Evolutionary conservation across 2,113 vertebrate genomes (phyloP), one percentile per base, ranked within the genome.

Genomic region (Tyrannus savana): DNA sequence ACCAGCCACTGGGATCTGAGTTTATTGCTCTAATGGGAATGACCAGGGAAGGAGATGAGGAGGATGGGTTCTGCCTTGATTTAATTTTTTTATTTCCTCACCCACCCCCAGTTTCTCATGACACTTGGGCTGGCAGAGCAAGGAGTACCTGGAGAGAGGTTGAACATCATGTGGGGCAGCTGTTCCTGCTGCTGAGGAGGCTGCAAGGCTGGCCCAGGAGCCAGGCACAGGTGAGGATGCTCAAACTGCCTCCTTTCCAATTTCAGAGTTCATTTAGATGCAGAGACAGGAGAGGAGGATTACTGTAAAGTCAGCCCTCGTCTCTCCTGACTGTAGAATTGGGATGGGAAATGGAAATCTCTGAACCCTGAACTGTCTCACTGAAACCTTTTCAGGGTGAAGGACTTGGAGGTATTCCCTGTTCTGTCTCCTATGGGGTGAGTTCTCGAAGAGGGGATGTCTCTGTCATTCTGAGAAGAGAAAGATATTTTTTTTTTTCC

Each of bases 21-120:
- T 41, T 89, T 19, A 4, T 68, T 68, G 64, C 3, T 77, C 22
- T 56, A 2, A 60, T 11, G 24, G 63, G n/a, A 25, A 55, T 46
- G 33, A 23, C 8, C 22, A 19, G 28, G 53, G 10, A 69, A 49
- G 17, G 30, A 23, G 41, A 53, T 44, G n/a, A 55, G 14, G 24
- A 73, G 4, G 28, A 39, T 79, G 19, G 17, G 5, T 3, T 76
- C 87, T 86, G 8, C 31, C 6, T 88, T 53, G 10, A 49, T 55
- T 64, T 58, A 12, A 19, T n/a, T 53, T 35, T 35, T 62, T 46
- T 42, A 58, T 17, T 3, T 12, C 3, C 2, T 16, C 10, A 1
- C 0, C 4, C 1, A 52, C 7, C 5, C 8, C 13, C 6, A 28
- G 4, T 64, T 76, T 84, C 33, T 81, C 25, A 6, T 19, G 50